phyloP scores from a whole-genome alignment of 2,888 invertebrate genomes.

The Zhuqinia jingwanae region DNA sequence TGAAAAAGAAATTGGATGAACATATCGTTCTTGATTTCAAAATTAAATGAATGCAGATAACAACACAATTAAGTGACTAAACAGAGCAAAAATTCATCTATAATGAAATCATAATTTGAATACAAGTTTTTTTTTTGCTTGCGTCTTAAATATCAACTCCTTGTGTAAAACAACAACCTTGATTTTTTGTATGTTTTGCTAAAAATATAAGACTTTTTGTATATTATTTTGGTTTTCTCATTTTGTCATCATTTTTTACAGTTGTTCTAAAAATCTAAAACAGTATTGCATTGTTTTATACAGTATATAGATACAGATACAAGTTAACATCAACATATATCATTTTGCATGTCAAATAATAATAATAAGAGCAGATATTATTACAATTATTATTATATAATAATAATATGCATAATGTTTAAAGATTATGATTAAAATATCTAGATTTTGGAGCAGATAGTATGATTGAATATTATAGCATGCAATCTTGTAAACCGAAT shows the following conservation, averaged over 20 bases:
- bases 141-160: too few species aligned
- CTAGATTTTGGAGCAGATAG: constrained; percentile 63
- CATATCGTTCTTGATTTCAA: too few species aligned
- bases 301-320: not conserved
- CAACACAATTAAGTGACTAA: too few species aligned
- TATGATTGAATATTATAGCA: constrained; percentile 14
- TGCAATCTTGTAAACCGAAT: constrained; percentile 43
- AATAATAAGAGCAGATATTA: constrained; percentile 16
- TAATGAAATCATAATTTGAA: too few species aligned
- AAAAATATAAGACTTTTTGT: constrained; percentile 71
- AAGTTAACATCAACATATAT: not conserved
- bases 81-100: too few species aligned
- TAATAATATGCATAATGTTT: not conserved
- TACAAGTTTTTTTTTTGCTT: too few species aligned
- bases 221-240: constrained; percentile 64
- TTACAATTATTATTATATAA: not conserved
- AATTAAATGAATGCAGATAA: too few species aligned
- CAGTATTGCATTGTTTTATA: constrained; percentile 16
- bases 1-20: too few species aligned
- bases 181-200: constrained; percentile 36
- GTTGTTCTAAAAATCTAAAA: constrained; percentile 39
- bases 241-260: constrained; percentile 14
- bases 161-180: too few species aligned
- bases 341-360: not conserved
- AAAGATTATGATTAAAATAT: not conserved